Percentiles rank a stretch among this genome's conserved stretches.
Conservation (phyloP, 2,888 invertebrate species). For the Acronicta aceris region DNA sequence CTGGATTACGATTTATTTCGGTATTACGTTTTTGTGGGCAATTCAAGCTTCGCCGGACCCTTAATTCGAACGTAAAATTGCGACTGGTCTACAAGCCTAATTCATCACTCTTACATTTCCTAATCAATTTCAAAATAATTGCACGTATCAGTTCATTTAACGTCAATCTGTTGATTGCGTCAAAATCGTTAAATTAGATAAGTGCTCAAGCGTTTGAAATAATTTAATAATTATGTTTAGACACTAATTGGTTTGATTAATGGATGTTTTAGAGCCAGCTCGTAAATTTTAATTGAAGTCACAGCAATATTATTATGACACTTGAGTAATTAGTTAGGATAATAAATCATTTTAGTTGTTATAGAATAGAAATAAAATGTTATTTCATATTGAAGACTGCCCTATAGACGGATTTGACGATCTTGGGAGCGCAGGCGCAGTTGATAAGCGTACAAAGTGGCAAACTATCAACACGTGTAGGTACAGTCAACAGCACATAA, state of each 20-base stretch:
- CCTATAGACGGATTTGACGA: too few relatives aligned
- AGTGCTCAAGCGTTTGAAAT: conserved; percentile 11
- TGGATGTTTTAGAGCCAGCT: conserved; percentile 8
- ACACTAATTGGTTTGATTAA: conserved; percentile 38
- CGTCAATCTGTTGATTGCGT: conserved; percentile 9
- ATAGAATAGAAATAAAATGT: not conserved
- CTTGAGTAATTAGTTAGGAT: conserved; percentile 4
- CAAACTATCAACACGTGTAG: too few relatives aligned
- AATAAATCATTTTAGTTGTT: conserved; percentile 16
- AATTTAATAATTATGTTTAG: conserved; percentile 17
- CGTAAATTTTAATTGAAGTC: conserved; percentile 18
- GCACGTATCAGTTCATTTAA: conserved; percentile 9
- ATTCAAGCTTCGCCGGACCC: too few relatives aligned
- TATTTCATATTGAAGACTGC: too few relatives aligned
- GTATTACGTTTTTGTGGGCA: too few relatives aligned
- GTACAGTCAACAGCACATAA: too few relatives aligned
- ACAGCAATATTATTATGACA: conserved; percentile 18
- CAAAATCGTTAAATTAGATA: conserved; percentile 24
- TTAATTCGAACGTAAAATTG: too few relatives aligned
- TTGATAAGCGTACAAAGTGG: too few relatives aligned
- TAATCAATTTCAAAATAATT: conserved; percentile 10
- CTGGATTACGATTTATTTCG: too few relatives aligned
- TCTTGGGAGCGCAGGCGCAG: too few relatives aligned
- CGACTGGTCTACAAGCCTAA: too few relatives aligned
- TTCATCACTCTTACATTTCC: not conserved